A percentile compares a stretch with the other conserved stretches of the same genome.
Conservation (phyloP, 2,113 vertebrate genomes). For the Vidua chalybeata region DNA sequence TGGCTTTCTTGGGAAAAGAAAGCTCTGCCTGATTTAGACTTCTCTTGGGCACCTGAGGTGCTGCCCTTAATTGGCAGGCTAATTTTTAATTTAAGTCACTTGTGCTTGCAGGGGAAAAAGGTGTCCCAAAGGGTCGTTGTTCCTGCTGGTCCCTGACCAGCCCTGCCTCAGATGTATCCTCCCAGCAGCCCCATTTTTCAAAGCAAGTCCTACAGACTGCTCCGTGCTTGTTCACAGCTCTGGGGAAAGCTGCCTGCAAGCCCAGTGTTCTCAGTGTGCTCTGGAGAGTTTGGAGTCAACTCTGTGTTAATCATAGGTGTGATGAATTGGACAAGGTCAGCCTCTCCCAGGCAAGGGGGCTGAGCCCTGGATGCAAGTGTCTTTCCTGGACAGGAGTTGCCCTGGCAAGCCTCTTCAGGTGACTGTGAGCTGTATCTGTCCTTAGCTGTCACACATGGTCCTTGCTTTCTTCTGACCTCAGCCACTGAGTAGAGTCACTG, state of each 20-base stretch:
- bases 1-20: not conserved
- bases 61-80: conserved; percentile 40
- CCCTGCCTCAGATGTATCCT: not conserved
- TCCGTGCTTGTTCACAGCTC: not conserved
- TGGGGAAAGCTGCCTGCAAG: not conserved
- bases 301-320: accelerated
- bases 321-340: not conserved
- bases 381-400: not conserved
- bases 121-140: not conserved
- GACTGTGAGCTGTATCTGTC: not conserved
- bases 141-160: not conserved
- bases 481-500: not conserved
- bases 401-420: not conserved
- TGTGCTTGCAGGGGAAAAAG: not conserved
- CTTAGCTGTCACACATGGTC: accelerated
- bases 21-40: conserved; percentile 15
- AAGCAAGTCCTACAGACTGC: not conserved
- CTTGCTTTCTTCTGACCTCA: not conserved
- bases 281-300: not conserved
- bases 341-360: too few species aligned
- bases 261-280: not conserved
- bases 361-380: not conserved
- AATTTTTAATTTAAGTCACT: conserved; percentile 42
- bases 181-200: not conserved
- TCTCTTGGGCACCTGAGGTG: conserved; percentile 4